Base-by-base conservation (phyloP, 2,797 vertebrate species). In the Pogonophryne albipinna region DNA sequence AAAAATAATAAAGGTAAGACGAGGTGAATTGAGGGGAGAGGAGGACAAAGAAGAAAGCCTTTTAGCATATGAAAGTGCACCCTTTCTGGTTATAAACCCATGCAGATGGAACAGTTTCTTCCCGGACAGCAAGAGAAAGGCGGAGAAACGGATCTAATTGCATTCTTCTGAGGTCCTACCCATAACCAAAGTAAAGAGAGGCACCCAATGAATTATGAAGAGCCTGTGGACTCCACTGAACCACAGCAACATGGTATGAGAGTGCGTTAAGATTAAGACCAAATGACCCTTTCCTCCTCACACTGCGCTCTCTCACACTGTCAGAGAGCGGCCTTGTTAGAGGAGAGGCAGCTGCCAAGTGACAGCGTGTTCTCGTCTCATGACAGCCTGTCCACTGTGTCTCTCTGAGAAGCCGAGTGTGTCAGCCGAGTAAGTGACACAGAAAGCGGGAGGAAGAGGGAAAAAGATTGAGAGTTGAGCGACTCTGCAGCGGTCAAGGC, bases 341-440 rank as follows among this genome's bases (percentile, higher is more conserved):
- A 76, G 51, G 46, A 69, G 58, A 80, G 66, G 65, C 79, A 79
- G 78, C 80, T 80, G 79, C 79, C 82, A 59, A 80, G 72, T 76
- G 67, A 73, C 78, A 79, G 53, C 61, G 52, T 71, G 76, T 79
- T 88, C 51, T 56, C 60, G 63, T 80, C 55, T 62, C 66, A 71
- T 57, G 66, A 79, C 69, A 74, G 74, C 41, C 44, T 31, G 49
- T 70, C 57, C 51, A 60, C 56, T 47, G 38, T 64, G 71, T 76
- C 57, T 62, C 42, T 79, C 49, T 55, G 34, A 7, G 74, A 31
- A 76, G 41, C 64, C 14, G 71, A 84, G 75, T 61, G n/a, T n/a
- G n/a, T n/a, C n/a, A 76, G 41, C 64, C 14, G 71, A 84, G 75
- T 61, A 68, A 76, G 61, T 31, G 60, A 68, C 38, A 53, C 17